Percentiles rank a stretch among this genome's conserved stretches.
Conservation (phyloP, 2,797 vertebrate species). For the Anabacerthia variegaticeps region DNA sequence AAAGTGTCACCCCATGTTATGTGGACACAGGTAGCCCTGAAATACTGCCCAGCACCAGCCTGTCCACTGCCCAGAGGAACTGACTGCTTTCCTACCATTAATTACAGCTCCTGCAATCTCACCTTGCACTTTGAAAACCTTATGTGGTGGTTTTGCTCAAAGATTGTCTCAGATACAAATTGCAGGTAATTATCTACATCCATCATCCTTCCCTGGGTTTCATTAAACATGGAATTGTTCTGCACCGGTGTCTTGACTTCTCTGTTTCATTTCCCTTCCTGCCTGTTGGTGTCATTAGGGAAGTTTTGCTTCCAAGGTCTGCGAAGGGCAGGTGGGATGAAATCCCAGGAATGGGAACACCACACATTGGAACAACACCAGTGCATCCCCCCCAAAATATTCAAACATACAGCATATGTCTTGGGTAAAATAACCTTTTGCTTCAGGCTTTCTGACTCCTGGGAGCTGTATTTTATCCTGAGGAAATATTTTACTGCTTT, state of each 20-base stretch:
- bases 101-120: not conserved
- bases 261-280: not conserved
- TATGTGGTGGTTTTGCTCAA: not conserved
- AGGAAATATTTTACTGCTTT: conserved; percentile 64
- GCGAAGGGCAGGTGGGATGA: not conserved
- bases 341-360: not conserved
- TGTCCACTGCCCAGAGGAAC: not conserved
- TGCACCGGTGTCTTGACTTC: not conserved
- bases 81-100: not conserved
- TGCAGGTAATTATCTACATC: conserved; percentile 42
- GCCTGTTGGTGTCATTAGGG: not conserved
- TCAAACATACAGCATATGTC: conserved; percentile 37
- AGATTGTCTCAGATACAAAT: conserved; percentile 17
- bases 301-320: conserved; percentile 5
- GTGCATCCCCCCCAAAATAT: not conserved
- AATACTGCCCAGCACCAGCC: not conserved
- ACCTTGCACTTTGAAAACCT: conserved; percentile 11
- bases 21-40: not conserved
- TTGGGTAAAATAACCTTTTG: conserved; percentile 65
- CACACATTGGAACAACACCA: not conserved
- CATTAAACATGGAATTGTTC: not conserved
- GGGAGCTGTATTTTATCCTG: conserved; percentile 61
- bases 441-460: conserved; percentile 52
- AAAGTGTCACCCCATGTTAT: not conserved
- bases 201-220: conserved; percentile 25